Evolutionary conservation across 2,888 invertebrate species (phyloP).

Genomic region (Sinohyriopsis cumingii): DNA sequence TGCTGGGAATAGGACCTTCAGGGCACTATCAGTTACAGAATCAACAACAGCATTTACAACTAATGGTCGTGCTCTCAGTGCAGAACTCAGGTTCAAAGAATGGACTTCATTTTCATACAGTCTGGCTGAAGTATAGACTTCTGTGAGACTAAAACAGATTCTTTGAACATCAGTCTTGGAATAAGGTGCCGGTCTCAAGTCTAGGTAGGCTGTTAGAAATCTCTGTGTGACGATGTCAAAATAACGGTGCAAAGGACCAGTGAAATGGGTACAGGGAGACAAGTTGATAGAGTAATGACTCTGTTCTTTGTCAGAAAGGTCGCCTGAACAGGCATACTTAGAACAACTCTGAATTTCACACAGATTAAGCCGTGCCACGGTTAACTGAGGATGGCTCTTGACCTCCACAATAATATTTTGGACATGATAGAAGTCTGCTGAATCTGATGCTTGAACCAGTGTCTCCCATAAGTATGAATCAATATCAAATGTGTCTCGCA

Average conservation of each 20-base stretch:
- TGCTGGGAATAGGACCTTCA: conserved; percentile 44
- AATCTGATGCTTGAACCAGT: conserved; percentile 37
- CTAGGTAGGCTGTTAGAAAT: conserved; percentile 50
- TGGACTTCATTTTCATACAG: conserved; percentile 34
- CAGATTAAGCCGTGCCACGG: conserved; percentile 52
- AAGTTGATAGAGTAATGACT: conserved; percentile 55
- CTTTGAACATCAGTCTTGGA: conserved; percentile 39
- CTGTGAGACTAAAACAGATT: conserved; percentile 38
- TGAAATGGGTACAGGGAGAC: conserved; percentile 51
- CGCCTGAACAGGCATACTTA: conserved; percentile 47
- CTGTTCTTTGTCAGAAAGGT: conserved; percentile 10
- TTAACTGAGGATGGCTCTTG: conserved; percentile 58
- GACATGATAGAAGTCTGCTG: conserved; percentile 37
- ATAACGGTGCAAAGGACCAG: conserved; percentile 60
- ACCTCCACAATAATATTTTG: conserved; percentile 53
- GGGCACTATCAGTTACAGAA: conserved; percentile 33
- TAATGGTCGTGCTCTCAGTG: conserved; percentile 48
- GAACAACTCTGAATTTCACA: conserved; percentile 45
- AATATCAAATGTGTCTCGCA: conserved; percentile 43
- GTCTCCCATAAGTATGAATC: conserved; percentile 41
- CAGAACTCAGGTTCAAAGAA: conserved; percentile 39
- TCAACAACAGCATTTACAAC: conserved; percentile 54
- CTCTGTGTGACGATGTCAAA: conserved; percentile 63
- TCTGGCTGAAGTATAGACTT: conserved; percentile 8
- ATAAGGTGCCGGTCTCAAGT: conserved; percentile 48